Percentiles rank a stretch among this genome's conserved stretches.
Evolutionary conservation across 2,797 vertebrate genomes (phyloP).

Genomic region (Halcyon badia): DNA sequence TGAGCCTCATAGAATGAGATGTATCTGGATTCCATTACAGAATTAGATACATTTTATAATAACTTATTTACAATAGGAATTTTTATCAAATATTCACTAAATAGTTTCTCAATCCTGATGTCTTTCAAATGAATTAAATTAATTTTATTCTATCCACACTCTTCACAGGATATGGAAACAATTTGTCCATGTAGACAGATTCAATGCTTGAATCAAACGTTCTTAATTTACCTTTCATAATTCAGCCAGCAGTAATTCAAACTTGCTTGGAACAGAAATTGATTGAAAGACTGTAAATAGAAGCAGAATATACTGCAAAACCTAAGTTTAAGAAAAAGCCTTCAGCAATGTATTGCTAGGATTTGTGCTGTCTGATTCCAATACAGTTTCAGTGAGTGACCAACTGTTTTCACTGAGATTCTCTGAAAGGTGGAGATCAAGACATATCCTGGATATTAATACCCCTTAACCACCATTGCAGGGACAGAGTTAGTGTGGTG

Average conservation of each 20-base stretch:
- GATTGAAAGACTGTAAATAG: not conserved
- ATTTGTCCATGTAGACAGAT: constrained; percentile 33
- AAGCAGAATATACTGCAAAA: not conserved
- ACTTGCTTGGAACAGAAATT: constrained; percentile 15
- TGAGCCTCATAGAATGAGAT: not conserved
- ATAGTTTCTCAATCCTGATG: constrained; percentile 26
- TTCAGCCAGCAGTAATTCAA: constrained; percentile 30
- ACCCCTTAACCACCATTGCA: not conserved
- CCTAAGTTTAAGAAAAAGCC: not conserved
- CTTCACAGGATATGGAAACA: constrained; percentile 1
- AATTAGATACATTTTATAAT: constrained; percentile 16
- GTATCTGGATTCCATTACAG: not conserved
- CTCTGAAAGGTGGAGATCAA: not conserved
- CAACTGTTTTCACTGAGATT: not conserved
- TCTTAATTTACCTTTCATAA: constrained; percentile 42
- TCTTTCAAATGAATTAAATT: constrained; percentile 31
- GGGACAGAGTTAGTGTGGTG: not conserved
- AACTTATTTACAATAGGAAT: not conserved
- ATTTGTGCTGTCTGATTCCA: not conserved
- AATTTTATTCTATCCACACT: not conserved
- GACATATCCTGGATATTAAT: not conserved
- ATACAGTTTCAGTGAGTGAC: accelerated
- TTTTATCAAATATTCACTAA: constrained; percentile 14
- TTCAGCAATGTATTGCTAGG: not conserved
- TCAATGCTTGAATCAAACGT: constrained; percentile 38